Percentiles rank a stretch among this genome's conserved stretches.
These are phyloP conservation scores for Cryptocephalus primarius DNA, from an alignment of 2,888 invertebrate species.

Conservation along the genomic window DNA sequence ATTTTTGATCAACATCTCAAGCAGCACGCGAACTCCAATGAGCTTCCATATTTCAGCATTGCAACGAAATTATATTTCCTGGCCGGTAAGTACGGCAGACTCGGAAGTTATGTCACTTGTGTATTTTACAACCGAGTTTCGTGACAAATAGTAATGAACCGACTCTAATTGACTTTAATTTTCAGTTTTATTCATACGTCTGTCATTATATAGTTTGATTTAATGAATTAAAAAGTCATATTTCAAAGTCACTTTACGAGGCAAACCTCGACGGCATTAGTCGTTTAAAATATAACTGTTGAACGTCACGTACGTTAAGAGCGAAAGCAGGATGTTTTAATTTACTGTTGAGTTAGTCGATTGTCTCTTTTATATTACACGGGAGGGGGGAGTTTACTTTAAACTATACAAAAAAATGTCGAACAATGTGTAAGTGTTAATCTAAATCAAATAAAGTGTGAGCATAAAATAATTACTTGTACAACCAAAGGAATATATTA, in stretches of 20 bases:
- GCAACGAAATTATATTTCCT: conserved; percentile 20
- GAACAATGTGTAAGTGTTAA: too few relatives aligned
- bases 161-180: conserved; percentile 18
- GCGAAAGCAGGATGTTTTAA: conserved; percentile 5
- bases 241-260: conserved; percentile 8
- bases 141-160: conserved; percentile 17
- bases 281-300: conserved; percentile 6
- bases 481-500: too few relatives aligned
- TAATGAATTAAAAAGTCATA: conserved; percentile 15
- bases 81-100: conserved; percentile 11
- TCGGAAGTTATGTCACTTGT: conserved; percentile 19
- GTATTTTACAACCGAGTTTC: conserved; percentile 19
- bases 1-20: too few relatives aligned
- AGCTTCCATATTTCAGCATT: conserved; percentile 14
- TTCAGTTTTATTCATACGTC: conserved; percentile 14
- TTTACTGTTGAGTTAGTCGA: neutral
- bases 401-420: too few relatives aligned
- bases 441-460: too few relatives aligned
- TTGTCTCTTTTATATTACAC: too few relatives aligned
- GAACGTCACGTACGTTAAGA: neutral
- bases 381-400: too few relatives aligned
- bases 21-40: too few relatives aligned
- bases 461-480: too few relatives aligned
- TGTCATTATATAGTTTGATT: conserved; percentile 17
- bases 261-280: conserved; percentile 4